Conservation (phyloP, 1,140 invertebrate species). For the Drosophila tani region DNA sequence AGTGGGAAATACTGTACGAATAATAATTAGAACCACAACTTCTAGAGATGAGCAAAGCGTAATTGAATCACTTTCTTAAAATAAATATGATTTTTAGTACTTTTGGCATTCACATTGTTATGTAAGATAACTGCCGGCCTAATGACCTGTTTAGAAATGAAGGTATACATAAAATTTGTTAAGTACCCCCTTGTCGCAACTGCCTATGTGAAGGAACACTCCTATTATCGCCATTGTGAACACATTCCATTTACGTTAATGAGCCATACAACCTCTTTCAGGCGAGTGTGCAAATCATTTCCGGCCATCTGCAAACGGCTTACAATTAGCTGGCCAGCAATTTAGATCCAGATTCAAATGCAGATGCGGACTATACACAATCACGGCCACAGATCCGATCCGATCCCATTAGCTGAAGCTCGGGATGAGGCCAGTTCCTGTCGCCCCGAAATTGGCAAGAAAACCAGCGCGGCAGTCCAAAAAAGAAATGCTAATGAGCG, state of each 20-base stretch:
- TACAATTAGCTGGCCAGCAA: constrained; percentile 36
- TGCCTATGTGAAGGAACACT: constrained; percentile 7
- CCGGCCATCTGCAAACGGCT: constrained; percentile 30
- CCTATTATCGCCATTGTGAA: constrained; percentile 10
- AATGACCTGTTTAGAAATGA: constrained; percentile 7
- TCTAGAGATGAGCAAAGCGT: too few relatives aligned
- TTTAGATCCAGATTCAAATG: constrained; percentile 25
- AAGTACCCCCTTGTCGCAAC: neutral
- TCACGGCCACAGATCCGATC: constrained; percentile 32
- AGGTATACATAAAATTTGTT: constrained; percentile 7
- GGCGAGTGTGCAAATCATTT: constrained; percentile 34
- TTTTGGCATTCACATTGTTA: neutral
- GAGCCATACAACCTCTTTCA: constrained; percentile 15
- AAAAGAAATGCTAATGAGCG: constrained; percentile 52
- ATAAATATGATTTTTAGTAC: neutral
- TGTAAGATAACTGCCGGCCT: neutral
- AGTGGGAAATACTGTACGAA: neutral
- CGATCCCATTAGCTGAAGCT: constrained; percentile 40
- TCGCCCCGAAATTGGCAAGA: constrained; percentile 50
- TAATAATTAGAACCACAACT: too few relatives aligned
- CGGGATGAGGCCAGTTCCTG: constrained; percentile 35
- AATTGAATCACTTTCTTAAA: neutral
- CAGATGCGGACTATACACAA: constrained; percentile 33
- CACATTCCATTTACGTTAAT: constrained; percentile 36
- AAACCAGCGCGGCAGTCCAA: constrained; percentile 36